phyloP scores from a whole-genome alignment of 2,888 invertebrate genomes.

The Dicyrtomina minuta region DNA sequence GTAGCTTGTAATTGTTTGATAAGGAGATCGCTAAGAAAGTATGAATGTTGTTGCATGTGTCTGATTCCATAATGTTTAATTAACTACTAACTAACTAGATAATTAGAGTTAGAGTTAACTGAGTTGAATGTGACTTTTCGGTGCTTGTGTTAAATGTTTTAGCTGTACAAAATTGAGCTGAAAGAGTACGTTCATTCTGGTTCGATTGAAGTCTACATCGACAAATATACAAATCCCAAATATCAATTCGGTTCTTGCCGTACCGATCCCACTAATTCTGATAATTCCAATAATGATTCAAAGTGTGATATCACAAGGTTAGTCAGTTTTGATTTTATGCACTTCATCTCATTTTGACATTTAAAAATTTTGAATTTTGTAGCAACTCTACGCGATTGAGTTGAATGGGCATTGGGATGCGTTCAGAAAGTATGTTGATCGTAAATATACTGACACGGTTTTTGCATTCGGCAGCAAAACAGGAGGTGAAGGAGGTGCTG shows the following conservation, averaged over 20 bases:
- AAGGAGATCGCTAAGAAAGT: neutral
- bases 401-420: conserved; percentile 46
- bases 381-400: conserved; percentile 42
- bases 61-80: too few species aligned
- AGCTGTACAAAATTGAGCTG: conserved; percentile 37
- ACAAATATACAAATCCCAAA: conserved; percentile 47
- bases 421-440: conserved; percentile 48
- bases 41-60: too few species aligned
- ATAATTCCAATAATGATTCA: neutral
- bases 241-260: conserved; percentile 21
- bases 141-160: neutral
- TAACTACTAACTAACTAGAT: too few species aligned
- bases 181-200: conserved; percentile 50
- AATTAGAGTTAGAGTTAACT: too few species aligned
- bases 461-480: conserved; percentile 18
- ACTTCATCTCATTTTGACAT: too few species aligned
- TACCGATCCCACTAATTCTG: neutral
- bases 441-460: conserved; percentile 38
- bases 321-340: neutral
- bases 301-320: conserved; percentile 3
- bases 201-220: conserved; percentile 54
- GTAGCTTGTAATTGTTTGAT: neutral
- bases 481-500: too few species aligned
- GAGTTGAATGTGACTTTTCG: neutral
- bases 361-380: conserved; percentile 5